Conservation (phyloP, 1,140 invertebrate genomes). For the Drosophila dunni region DNA sequence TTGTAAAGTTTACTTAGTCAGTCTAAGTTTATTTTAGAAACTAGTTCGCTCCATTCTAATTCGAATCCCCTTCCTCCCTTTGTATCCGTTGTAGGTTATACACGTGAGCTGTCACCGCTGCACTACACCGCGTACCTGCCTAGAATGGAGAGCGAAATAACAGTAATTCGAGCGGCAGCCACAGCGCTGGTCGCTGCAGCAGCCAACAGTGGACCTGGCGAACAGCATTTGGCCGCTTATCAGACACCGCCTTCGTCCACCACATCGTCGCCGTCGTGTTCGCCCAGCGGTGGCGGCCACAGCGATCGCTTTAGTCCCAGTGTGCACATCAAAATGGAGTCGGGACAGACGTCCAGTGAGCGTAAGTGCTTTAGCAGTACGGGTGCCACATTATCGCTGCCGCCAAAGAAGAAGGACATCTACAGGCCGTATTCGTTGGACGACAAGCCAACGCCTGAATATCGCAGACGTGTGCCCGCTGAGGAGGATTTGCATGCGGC, state of each 20-base stretch:
- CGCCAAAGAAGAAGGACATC: constrained; percentile 95
- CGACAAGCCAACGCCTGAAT: constrained; percentile 85
- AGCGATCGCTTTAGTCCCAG: constrained; percentile 67
- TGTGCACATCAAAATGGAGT: constrained; percentile 68
- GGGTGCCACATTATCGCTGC: constrained; percentile 91
- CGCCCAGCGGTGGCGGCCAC: constrained; percentile 59
- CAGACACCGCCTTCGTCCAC: constrained; percentile 82
- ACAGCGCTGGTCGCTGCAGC: constrained; percentile 78
- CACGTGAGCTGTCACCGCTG: constrained; percentile 87
- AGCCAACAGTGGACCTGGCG: constrained; percentile 45
- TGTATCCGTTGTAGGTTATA: constrained; percentile 85
- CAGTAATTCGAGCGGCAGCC: constrained; percentile 84
- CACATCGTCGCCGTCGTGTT: constrained; percentile 77
- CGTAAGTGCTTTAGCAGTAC: constrained; percentile 91
- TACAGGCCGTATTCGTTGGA: constrained; percentile 93
- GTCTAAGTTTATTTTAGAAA: too few species aligned
- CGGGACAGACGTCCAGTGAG: constrained; percentile 74
- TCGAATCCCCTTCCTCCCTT: neutral
- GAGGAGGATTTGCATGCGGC: constrained; percentile 93
- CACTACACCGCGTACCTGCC: constrained; percentile 88
- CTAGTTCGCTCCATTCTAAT: constrained; percentile 12
- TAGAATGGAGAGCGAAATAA: constrained; percentile 85
- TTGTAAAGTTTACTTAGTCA: too few species aligned
- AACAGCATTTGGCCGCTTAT: constrained; percentile 69
- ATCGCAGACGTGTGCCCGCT: constrained; percentile 87